Conservation (phyloP, 2,888 invertebrate species). For the Portevinia maculata region DNA sequence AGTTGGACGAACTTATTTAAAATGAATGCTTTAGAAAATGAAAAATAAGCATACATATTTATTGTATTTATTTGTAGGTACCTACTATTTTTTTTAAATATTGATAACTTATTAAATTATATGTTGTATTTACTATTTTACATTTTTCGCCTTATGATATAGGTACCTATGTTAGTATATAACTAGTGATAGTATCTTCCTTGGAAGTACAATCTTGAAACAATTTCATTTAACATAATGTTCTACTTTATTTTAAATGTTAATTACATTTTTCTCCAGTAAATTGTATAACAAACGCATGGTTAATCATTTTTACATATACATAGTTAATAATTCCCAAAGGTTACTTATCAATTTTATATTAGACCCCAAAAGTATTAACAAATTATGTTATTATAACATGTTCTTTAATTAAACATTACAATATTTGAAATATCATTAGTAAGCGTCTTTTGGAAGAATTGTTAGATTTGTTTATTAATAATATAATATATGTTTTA, state of each 20-base stretch:
- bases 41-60: no score
- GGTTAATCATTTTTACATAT: constrained; percentile 18
- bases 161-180: constrained; percentile 24
- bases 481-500: constrained; percentile 27
- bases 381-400: constrained; percentile 9
- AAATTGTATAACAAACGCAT: constrained; percentile 29
- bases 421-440: constrained; percentile 50
- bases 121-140: constrained; percentile 43
- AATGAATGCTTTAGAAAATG: no score
- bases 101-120: constrained; percentile 52
- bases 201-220: constrained; percentile 13
- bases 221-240: constrained; percentile 5
- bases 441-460: constrained; percentile 68
- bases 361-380: constrained; percentile 19
- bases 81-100: constrained; percentile 48
- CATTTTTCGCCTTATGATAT: constrained; percentile 19
- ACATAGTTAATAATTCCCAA: neutral
- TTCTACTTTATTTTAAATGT: constrained; percentile 1
- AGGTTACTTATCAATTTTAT: constrained; percentile 11
- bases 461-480: constrained; percentile 33
- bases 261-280: constrained; percentile 22
- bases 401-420: constrained; percentile 22
- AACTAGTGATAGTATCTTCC: constrained; percentile 21
- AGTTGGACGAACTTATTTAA: no score
- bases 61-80: constrained; percentile 38